Conservation (phyloP, 2,113 vertebrate species). For the Gracilinanus agilis region DNA sequence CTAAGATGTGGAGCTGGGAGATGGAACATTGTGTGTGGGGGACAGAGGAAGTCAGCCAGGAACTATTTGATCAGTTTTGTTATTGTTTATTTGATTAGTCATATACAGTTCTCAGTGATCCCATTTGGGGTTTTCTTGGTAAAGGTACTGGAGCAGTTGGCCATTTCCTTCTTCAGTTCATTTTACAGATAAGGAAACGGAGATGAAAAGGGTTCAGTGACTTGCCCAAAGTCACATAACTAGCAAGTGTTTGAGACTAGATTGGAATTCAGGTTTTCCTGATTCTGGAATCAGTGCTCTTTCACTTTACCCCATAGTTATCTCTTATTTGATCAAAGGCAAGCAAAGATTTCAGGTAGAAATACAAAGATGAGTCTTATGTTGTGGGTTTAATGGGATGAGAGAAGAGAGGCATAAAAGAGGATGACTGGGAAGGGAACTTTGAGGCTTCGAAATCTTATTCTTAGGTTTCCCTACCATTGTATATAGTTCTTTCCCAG, state of each 20-base stretch:
- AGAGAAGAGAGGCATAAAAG: not conserved
- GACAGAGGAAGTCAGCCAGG: not conserved
- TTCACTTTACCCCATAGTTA: no score
- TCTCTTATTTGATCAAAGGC: not conserved
- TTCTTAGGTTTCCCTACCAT: not conserved
- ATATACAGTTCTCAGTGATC: no score
- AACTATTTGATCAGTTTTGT: not conserved
- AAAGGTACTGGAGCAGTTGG: no score
- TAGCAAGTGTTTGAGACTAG: no score
- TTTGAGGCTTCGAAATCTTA: not conserved
- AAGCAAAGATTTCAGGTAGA: constrained; percentile 44
- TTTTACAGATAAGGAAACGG: no score
- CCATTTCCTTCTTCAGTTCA: no score
- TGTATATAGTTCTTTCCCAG: not conserved
- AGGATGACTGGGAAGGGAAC: not conserved
- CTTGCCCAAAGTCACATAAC: no score
- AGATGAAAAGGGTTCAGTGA: no score
- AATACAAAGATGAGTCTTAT: not conserved
- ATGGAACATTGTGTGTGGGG: not conserved
- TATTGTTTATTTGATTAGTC: no score
- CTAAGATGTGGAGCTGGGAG: not conserved
- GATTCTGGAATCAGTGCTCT: no score
- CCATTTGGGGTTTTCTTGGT: no score
- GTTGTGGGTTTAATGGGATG: not conserved
- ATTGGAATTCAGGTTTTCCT: no score